Percentiles rank a stretch among this genome's conserved stretches.
Conservation (phyloP, 2,888 invertebrate species). For the Xestia c-nigrum region DNA sequence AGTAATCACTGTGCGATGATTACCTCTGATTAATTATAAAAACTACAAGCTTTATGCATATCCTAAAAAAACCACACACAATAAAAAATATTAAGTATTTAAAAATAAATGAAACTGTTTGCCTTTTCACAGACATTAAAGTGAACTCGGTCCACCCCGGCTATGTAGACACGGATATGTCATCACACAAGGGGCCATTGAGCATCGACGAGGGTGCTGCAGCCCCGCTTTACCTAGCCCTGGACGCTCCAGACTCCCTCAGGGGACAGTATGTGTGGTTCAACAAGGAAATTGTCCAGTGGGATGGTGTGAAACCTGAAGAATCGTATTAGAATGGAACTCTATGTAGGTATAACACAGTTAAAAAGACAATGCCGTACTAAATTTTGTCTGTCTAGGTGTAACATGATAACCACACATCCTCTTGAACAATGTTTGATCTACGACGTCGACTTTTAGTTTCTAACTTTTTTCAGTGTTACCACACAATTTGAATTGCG, state of each 20-base stretch:
- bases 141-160: constrained; percentile 94
- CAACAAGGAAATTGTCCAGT: constrained; percentile 35
- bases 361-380: constrained; percentile 50
- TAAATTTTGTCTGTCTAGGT: no score
- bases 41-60: constrained; percentile 68
- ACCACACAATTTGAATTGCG: no score
- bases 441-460: no score
- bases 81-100: no score
- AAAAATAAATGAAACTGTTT: background rate
- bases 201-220: constrained; percentile 90
- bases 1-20: constrained; percentile 57
- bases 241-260: constrained; percentile 39
- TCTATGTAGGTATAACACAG: no score
- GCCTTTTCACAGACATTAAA: constrained; percentile 83
- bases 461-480: no score
- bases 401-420: no score
- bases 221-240: constrained; percentile 82
- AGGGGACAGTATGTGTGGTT: constrained; percentile 43
- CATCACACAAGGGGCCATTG: constrained; percentile 91
- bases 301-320: constrained; percentile 15
- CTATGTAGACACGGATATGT: constrained; percentile 95
- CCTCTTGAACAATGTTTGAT: no score
- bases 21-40: no score
- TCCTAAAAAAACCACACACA: no score
- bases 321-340: no score